These are phyloP conservation scores for Seira ritae DNA, from an alignment of 2,888 invertebrate species.

Conservation along the genomic window DNA sequence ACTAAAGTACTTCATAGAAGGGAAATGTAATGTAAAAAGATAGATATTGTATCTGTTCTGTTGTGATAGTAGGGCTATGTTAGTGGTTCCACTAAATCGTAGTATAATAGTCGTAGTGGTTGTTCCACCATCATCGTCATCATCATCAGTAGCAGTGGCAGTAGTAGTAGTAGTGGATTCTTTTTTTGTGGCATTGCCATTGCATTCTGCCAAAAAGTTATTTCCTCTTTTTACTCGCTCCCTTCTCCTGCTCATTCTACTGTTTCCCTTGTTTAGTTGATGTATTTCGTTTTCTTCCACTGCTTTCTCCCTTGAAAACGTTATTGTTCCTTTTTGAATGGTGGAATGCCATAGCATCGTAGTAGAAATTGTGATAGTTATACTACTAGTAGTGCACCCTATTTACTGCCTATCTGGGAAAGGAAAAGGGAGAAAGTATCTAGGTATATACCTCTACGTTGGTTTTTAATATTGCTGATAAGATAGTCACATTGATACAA, in stretches of 20 bases:
- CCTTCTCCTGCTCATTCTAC: constrained; percentile 20
- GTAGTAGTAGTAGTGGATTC: constrained; percentile 34
- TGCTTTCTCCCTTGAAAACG: too few relatives aligned
- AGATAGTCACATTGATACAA: too few relatives aligned
- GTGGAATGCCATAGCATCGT: too few relatives aligned
- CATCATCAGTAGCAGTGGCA: constrained; percentile 5
- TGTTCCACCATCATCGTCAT: constrained; percentile 1
- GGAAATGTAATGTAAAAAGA: too few relatives aligned
- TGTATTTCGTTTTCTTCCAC: constrained; percentile 30
- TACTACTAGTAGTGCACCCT: too few relatives aligned
- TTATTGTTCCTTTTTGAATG: too few relatives aligned
- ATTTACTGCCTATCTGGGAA: too few relatives aligned
- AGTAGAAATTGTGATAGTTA: too few relatives aligned
- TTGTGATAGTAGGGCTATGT: background rate
- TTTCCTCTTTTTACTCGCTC: constrained; percentile 37
- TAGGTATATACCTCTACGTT: too few relatives aligned
- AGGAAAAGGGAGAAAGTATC: too few relatives aligned
- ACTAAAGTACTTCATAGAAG: constrained; percentile 9
- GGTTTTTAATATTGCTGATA: too few relatives aligned
- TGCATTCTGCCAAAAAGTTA: constrained; percentile 38
- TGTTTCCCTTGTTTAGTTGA: constrained; percentile 21
- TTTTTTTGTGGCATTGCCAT: constrained; percentile 55
- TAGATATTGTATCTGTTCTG: background rate
- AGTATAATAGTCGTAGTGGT: too few relatives aligned
- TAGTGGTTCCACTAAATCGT: background rate